Percentiles rank a stretch among this genome's conserved stretches.
Evolutionary conservation across 2,797 vertebrate species (phyloP).

Genomic region (Fratercula arctica): DNA sequence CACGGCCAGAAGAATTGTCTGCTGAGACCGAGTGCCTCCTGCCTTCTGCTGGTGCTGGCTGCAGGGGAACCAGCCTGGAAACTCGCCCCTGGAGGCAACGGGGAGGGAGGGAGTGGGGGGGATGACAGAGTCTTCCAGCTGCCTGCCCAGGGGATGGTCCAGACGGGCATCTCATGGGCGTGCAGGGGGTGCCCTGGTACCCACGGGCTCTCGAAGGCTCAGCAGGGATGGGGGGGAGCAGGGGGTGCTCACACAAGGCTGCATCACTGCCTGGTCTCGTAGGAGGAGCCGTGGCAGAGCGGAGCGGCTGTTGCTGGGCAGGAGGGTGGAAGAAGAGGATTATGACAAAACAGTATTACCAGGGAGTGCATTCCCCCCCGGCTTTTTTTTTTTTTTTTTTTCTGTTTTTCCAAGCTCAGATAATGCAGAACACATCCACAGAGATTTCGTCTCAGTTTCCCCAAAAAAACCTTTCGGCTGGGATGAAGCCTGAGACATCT

Average conservation of each 20-base stretch:
- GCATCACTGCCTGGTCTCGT: fast-evolving
- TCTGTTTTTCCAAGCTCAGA: neutral
- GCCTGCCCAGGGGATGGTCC: neutral
- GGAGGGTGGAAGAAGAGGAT: conserved; percentile 2
- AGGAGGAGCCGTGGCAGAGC: neutral
- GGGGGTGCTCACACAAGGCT: neutral
- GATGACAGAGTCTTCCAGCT: neutral
- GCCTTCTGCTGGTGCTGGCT: neutral
- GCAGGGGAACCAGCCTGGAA: fast-evolving
- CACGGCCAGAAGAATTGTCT: neutral
- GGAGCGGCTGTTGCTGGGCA: neutral
- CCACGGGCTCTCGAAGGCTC: neutral
- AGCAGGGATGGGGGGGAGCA: fast-evolving
- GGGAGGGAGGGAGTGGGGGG: fast-evolving
- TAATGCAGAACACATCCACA: neutral
- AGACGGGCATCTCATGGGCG: fast-evolving
- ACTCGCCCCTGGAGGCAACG: neutral
- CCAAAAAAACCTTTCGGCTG: neutral
- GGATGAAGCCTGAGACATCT: neutral
- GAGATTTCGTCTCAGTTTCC: neutral
- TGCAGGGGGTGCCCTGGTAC: neutral
- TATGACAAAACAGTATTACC: neutral
- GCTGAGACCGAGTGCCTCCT: neutral
- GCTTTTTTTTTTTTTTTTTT: neutral
- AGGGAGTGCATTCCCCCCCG: neutral